phyloP scores from a whole-genome alignment of 2,888 invertebrate species.

The Auanema freiburgensis region DNA sequence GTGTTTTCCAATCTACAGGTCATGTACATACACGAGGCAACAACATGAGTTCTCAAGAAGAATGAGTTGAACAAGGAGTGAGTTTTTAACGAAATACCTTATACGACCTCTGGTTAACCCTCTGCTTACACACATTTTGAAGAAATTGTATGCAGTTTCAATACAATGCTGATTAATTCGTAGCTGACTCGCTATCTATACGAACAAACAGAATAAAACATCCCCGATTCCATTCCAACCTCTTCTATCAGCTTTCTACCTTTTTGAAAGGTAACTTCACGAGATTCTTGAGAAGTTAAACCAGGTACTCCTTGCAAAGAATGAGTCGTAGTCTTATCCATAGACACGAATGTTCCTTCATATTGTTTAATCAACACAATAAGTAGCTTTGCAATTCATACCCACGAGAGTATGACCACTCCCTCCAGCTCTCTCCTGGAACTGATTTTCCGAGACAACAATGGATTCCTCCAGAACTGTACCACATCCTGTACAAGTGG shows the following conservation, averaged over 20 bases:
- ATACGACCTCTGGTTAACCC: constrained; percentile 82
- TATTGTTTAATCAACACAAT: background rate
- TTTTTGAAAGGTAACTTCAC: constrained; percentile 86
- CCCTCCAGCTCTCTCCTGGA: constrained; percentile 75
- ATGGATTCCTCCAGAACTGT: constrained; percentile 92
- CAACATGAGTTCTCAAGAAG: constrained; percentile 74
- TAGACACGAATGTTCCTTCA: constrained; percentile 38
- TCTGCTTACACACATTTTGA: constrained; percentile 72
- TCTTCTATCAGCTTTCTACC: constrained; percentile 67
- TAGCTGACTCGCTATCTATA: constrained; percentile 76
- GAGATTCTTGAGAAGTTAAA: constrained; percentile 74
- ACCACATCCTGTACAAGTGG: constrained; percentile 93
- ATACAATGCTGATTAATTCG: constrained; percentile 85
- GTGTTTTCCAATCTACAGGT: constrained; percentile 93
- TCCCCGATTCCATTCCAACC: constrained; percentile 19
- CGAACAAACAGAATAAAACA: too few species aligned
- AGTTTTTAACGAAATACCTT: too few species aligned
- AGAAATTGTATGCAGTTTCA: constrained; percentile 89
- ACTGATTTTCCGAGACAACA: constrained; percentile 93
- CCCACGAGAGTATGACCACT: constrained; percentile 73
- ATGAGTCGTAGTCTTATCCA: constrained; percentile 32
- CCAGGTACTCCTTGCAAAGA: constrained; percentile 44
- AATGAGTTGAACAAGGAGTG: too few species aligned
- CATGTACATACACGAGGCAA: constrained; percentile 95
- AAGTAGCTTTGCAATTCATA: constrained; percentile 7